Evolutionary conservation across 2,113 vertebrate genomes (phyloP).

Genomic region (Helogale parvula): DNA sequence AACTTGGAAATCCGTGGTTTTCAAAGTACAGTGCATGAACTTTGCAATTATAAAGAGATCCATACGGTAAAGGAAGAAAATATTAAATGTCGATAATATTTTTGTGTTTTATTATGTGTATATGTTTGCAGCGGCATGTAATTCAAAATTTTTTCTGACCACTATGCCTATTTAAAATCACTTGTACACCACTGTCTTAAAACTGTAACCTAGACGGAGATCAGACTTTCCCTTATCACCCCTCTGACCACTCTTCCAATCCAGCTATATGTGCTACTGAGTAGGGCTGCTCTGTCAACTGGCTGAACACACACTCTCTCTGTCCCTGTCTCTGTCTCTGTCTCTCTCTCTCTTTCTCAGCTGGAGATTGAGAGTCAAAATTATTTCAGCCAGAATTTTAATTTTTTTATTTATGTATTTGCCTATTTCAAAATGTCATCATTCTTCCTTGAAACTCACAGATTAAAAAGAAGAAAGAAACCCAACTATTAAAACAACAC

Average conservation of each 20-base stretch:
- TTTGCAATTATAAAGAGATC: not conserved
- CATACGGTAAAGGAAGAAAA: not conserved
- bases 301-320: not conserved
- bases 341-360: not conserved
- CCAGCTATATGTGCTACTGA: not conserved
- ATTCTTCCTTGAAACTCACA: constrained; percentile 13
- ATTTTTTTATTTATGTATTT: constrained; percentile 33
- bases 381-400: constrained; percentile 37
- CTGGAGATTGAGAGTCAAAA: not conserved
- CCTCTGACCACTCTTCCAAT: not conserved
- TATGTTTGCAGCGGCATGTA: not conserved
- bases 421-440: constrained; percentile 35
- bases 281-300: not conserved
- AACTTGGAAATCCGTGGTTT: not conserved
- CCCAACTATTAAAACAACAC: constrained; percentile 25
- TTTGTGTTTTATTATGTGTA: not conserved
- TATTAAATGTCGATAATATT: not conserved
- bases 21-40: not conserved
- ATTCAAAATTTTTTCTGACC: not conserved
- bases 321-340: not conserved
- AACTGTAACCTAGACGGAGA: not conserved
- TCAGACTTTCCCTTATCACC: not conserved
- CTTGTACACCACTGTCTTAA: not conserved
- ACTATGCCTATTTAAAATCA: not conserved
- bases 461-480: constrained; percentile 56